A percentile compares a stretch with the other conserved stretches of the same genome.
These are phyloP conservation scores for Chrysocyon brachyurus DNA, from an alignment of 2,797 vertebrate genomes.

Conservation along the genomic window DNA sequence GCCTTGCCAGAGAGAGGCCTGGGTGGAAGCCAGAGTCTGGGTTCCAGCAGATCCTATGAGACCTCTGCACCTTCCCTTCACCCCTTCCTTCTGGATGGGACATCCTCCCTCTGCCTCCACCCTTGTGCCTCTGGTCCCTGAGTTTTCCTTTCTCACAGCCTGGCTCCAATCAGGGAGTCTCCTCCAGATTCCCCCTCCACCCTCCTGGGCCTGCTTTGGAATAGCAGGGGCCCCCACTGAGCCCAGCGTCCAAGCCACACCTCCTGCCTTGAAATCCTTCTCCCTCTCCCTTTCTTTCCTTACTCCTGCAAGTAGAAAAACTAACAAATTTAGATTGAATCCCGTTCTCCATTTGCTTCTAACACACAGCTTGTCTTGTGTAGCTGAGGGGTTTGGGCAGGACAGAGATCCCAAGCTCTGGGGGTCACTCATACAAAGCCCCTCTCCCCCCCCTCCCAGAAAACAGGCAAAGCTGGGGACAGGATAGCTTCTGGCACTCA, in stretches of 20 bases:
- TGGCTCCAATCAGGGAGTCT: not conserved
- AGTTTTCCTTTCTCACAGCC: slow-evolving; percentile 3
- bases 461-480: not conserved
- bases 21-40: not conserved
- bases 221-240: not conserved
- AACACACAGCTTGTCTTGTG: not conserved
- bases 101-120: not conserved
- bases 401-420: slow-evolving; percentile 26
- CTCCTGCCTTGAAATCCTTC: slow-evolving; percentile 45
- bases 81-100: not conserved
- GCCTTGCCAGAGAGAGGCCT: not conserved
- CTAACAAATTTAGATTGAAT: slow-evolving; percentile 32
- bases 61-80: not conserved
- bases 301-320: slow-evolving; percentile 32
- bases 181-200: not conserved
- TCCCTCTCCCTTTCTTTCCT: not conserved
- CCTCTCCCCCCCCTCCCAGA: not conserved
- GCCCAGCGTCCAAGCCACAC: not conserved
- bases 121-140: not conserved
- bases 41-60: not conserved
- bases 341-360: slow-evolving; percentile 2
- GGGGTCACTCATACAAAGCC: slow-evolving; percentile 33
- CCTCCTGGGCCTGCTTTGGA: not conserved
- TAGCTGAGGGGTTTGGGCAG: not conserved
- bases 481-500: not conserved